These are phyloP conservation scores for Alfaro cultratus DNA, from an alignment of 2,797 vertebrate genomes.

Conservation along the genomic window DNA sequence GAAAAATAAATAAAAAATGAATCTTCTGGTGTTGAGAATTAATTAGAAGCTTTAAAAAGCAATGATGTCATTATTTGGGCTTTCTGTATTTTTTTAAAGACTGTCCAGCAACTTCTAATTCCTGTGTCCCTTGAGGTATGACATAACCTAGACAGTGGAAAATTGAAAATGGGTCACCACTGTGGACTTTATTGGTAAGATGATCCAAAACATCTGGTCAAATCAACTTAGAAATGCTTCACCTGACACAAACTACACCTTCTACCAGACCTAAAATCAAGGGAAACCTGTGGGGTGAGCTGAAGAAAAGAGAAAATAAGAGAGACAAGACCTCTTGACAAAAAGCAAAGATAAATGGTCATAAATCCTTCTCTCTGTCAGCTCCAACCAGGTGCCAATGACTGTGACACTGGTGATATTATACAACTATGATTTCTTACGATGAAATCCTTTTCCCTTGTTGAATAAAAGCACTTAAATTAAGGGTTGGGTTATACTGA, in stretches of 20 bases:
- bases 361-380: neutral
- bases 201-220: neutral
- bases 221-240: neutral
- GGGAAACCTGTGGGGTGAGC: neutral
- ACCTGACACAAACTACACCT: neutral
- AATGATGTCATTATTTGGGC: neutral
- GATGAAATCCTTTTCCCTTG: neutral
- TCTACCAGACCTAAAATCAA: neutral
- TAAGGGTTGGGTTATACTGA: neutral
- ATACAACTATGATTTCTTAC: neutral
- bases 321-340: neutral
- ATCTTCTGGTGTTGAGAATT: neutral
- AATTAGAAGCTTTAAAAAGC: neutral
- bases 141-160: neutral
- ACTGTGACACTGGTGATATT: neutral
- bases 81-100: neutral
- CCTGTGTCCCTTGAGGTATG: neutral
- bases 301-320: neutral
- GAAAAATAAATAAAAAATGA: neutral
- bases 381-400: neutral
- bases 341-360: neutral
- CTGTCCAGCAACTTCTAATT: neutral
- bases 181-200: neutral
- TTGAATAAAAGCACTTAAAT: neutral
- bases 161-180: neutral